Base-by-base conservation (phyloP, 2,888 invertebrate species). In the Drosophila mercatorum region DNA sequence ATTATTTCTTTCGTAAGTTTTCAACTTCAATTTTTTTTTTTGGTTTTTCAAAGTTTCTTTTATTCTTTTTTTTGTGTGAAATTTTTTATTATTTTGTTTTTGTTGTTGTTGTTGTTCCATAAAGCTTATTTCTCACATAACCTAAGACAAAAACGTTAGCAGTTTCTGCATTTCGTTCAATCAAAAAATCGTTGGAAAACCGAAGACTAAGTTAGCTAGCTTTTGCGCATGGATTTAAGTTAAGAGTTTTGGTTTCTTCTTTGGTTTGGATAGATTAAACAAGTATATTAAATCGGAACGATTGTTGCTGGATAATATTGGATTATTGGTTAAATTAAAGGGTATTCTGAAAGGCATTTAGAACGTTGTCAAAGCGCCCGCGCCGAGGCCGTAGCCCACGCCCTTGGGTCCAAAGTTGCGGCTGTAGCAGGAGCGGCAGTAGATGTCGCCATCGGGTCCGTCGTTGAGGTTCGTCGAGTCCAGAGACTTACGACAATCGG, bases 391-490 rank as follows among this genome's bases (percentile, higher is more conserved):
- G 92, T 95, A 98, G 79, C 98, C 98, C 90, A 97, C 97, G 83
- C 97, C 97, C 92, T 96, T 97, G 44, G 97, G 97, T 63, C 97
- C 97, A 92, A 94, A 98, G 93, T 96, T 96, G 91, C 96, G 95
- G 83, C 96, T 96, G 93, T 98, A 98, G 93, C 97, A 98, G 81
- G 97, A 95, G 92, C 96, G 95, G 80, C 98, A 98, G 94, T 97
- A 98, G 92, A 98, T 97, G 92, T 98, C 97, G 63, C 96, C 96
- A 92, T 98, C 97, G 72, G 98, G 98, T 80, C 96, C 98, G 91
- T 98, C 98, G 92, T 97, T 97, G 87, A 97, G 94, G 92, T 96
- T 97, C 91, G 97, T 97, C 83, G 97, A 97, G 93, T 98, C 98
- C 92, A 97, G 94, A 85, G 97, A 97, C 93, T 96, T 96, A 90